Evolutionary conservation across 1,140 invertebrate species (phyloP), one percentile per base, ranked within the genome.

Genomic region (Drosophila nannoptera): DNA sequence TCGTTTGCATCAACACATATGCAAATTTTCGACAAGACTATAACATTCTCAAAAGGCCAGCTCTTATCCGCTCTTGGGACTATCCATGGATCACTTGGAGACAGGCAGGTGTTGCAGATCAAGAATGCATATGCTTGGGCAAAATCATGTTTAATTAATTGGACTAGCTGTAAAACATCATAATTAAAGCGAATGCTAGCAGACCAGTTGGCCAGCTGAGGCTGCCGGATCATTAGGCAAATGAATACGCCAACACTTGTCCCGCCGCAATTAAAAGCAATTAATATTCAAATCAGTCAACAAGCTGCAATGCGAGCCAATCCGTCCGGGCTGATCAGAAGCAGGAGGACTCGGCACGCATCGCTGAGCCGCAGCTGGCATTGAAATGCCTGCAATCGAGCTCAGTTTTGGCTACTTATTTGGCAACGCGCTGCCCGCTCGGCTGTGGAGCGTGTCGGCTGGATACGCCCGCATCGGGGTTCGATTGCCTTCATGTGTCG

Each of bases 61-160:
- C n/a, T 50, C 55, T 58, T 58, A 72, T 62, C 73, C 48, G 53
- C 55, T 54, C 52, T 45, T 52, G 32, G 35, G 35, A 9, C 49
- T 14, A 52, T 52, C 12, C 40, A 43, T 45, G 29, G 43, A 53
- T 32, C 59, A 49, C n/a, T 60, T 22, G 29, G 1, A 12, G 29
- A 14, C 45, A 49, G n/a, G 32, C 49, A 36, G 49, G 22, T 9
- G 22, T 43, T 45, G 60, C 40, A 7, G 11, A 50, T 50, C 42
- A 31, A 36, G 32, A 16, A 45, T 71, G 29, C 60, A 64, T 69
- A 64, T 73, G 58, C 65, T 71, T 67, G 68, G 45, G 69, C 62
- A 81, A 86, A 81, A 77, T 86, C 74, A 84, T 84, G 73, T 77
- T 69, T 69, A 81, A 84, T 84, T 84, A 86, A 84, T 86, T 77